phyloP scores from a whole-genome alignment of 1,140 invertebrate species.

The Aphelinus atriplicis region DNA sequence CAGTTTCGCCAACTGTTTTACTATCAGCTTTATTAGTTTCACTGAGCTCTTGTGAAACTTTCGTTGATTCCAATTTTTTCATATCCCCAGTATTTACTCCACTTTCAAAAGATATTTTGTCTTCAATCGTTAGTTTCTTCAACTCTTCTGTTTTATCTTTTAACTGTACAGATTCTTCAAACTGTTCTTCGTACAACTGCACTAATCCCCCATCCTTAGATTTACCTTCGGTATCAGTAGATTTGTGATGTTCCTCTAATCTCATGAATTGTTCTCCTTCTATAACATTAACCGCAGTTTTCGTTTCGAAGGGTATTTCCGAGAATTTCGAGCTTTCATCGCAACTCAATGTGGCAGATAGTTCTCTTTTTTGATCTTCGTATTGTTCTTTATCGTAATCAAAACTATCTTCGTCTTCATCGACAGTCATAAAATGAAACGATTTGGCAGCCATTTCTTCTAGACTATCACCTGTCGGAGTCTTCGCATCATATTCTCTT shows the following conservation, averaged over 20 bases:
- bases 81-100: too few relatives aligned
- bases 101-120: too few relatives aligned
- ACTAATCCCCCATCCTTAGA: slow-evolving; percentile 8
- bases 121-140: background rate
- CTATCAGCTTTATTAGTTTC: too few relatives aligned
- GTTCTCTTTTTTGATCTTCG: background rate
- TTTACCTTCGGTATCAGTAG: background rate
- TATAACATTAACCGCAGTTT: slow-evolving; percentile 34
- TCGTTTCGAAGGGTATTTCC: slow-evolving; percentile 23
- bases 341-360: too few relatives aligned
- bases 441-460: slow-evolving; percentile 37
- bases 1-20: too few relatives aligned
- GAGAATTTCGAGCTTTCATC: background rate
- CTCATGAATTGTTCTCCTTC: slow-evolving; percentile 27
- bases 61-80: too few relatives aligned
- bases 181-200: slow-evolving; percentile 25
- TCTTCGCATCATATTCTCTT: slow-evolving; percentile 59
- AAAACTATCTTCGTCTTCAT: slow-evolving; percentile 29
- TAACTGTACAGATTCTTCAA: slow-evolving; percentile 26
- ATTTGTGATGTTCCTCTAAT: slow-evolving; percentile 19
- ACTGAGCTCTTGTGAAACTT: too few relatives aligned
- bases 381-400: slow-evolving; percentile 23
- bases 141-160: background rate
- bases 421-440: slow-evolving; percentile 26
- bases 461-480: slow-evolving; percentile 53